Conservation (phyloP, 2,888 invertebrate species). For the Nephrotoma flavescens region DNA sequence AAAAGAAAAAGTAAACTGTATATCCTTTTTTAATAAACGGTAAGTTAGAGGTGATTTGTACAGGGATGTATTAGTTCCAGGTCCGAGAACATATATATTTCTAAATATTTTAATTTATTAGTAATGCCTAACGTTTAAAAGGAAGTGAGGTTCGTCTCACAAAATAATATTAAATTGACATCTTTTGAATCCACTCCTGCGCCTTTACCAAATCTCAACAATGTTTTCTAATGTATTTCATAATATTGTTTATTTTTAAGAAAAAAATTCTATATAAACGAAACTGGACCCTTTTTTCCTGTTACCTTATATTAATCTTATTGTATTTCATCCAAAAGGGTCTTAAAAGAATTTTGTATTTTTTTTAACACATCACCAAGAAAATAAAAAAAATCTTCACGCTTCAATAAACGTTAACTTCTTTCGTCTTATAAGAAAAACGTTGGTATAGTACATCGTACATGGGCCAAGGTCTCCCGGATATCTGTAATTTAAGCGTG, state of each 20-base stretch:
- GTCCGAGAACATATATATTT: not conserved
- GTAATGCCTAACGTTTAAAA: too few species aligned
- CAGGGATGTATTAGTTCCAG: not conserved
- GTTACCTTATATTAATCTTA: not conserved
- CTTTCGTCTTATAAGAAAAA: not conserved
- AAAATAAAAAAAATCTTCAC: not conserved
- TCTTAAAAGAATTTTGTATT: not conserved
- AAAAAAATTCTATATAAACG: not conserved
- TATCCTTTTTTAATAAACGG: not conserved
- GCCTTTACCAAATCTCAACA: not conserved
- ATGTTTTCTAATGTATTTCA: not conserved
- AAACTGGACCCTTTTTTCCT: slow-evolving; percentile 4
- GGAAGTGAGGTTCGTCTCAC: too few species aligned
- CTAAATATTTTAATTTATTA: too few species aligned
- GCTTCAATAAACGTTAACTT: slow-evolving; percentile 1
- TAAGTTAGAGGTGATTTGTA: not conserved
- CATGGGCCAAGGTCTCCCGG: not conserved
- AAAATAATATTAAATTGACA: too few species aligned
- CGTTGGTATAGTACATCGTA: not conserved
- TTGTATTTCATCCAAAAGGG: not conserved
- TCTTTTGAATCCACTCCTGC: not conserved
- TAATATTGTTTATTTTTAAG: not conserved
- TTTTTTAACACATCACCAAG: not conserved
- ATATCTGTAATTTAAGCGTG: not conserved
- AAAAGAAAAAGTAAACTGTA: not conserved